phyloP scores from a whole-genome alignment of 2,797 vertebrate genomes.

The Propithecus deckenii region DNA sequence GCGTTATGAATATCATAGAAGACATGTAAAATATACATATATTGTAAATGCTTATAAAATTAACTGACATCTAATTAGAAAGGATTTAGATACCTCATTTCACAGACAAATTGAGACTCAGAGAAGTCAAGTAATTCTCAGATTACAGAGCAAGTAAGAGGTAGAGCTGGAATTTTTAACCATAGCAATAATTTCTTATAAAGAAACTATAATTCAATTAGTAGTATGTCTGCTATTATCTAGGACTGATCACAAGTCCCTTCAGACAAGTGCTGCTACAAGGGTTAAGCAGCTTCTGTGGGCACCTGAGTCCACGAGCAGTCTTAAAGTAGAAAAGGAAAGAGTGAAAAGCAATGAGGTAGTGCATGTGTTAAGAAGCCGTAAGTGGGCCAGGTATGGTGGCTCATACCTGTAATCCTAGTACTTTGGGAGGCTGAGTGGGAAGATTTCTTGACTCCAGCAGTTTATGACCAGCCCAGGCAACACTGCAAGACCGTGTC shows the following conservation, averaged over 20 bases:
- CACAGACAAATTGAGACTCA: neutral
- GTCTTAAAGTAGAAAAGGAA: neutral
- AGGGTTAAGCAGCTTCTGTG: no score
- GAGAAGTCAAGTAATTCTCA: neutral
- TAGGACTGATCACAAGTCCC: neutral
- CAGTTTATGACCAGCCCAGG: neutral
- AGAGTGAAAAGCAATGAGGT: neutral
- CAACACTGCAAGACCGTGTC: neutral
- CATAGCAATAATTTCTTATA: neutral
- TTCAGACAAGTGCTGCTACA: neutral
- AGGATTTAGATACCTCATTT: neutral
- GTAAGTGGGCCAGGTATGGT: neutral
- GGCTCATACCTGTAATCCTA: neutral
- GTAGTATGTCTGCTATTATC: neutral
- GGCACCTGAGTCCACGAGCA: neutral
- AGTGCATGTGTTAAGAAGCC: neutral
- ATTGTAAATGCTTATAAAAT: neutral
- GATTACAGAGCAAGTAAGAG: neutral
- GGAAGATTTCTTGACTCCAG: neutral
- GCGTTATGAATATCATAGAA: neutral
- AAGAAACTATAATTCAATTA: neutral
- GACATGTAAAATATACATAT: neutral
- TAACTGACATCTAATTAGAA: neutral
- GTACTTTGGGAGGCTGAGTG: neutral
- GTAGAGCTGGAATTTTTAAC: neutral